Conservation (phyloP, 53 echinoderm and acorn worm species). For the Holothuria leucospilota region DNA sequence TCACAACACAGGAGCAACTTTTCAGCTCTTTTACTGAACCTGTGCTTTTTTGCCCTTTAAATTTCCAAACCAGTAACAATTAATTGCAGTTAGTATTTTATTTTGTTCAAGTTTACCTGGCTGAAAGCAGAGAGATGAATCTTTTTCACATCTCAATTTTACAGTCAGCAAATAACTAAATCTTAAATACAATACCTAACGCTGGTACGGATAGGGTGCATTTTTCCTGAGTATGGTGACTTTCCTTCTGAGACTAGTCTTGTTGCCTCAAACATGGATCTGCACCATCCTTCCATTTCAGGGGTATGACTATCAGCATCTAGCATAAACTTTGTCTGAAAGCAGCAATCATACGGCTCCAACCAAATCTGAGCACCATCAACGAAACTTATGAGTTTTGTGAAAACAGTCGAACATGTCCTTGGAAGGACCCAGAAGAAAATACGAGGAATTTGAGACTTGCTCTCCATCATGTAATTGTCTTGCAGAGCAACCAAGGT, state of each 20-base stretch:
- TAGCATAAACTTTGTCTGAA: background rate
- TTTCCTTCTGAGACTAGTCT: background rate
- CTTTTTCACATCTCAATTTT: too few relatives aligned
- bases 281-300: slow-evolving; percentile 12
- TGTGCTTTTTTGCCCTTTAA: too few relatives aligned
- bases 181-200: background rate
- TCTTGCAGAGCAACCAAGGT: too few relatives aligned
- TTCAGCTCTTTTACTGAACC: too few relatives aligned
- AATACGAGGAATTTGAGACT: background rate
- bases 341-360: slow-evolving; percentile 28
- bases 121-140: too few relatives aligned
- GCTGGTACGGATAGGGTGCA: background rate
- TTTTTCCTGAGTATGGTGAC: slow-evolving; percentile 19
- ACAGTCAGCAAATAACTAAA: too few relatives aligned
- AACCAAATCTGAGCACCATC: slow-evolving; percentile 28
- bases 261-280: background rate
- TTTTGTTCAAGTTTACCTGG: too few relatives aligned
- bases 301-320: background rate
- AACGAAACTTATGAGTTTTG: slow-evolving; percentile 15
- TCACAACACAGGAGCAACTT: too few relatives aligned
- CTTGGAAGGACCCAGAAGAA: slow-evolving; percentile 8
- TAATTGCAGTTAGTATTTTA: too few relatives aligned
- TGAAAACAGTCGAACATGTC: slow-evolving; percentile 11
- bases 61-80: too few relatives aligned
- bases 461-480: background rate